Conservation (phyloP, 2,888 invertebrate genomes). For the Thumatha senex region DNA sequence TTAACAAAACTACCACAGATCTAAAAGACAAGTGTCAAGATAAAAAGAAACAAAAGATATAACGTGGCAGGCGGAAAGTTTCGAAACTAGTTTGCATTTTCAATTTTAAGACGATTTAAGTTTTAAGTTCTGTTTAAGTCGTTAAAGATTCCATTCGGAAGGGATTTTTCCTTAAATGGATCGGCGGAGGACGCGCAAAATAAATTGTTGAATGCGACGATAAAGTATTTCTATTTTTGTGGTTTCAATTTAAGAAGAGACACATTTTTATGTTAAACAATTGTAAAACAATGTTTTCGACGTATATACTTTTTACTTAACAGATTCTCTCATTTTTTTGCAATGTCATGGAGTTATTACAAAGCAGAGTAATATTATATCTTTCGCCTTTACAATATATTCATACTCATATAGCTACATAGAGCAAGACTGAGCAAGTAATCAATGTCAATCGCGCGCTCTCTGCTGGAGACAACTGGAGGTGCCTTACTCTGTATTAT, state of each 20-base stretch:
- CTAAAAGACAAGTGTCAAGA: constrained; percentile 13
- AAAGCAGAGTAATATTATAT: too few species aligned
- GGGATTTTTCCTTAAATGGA: constrained; percentile 59
- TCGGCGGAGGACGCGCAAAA: constrained; percentile 25
- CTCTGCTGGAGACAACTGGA: too few species aligned
- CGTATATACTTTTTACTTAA: too few species aligned
- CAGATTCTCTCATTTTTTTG: too few species aligned
- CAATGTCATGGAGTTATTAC: too few species aligned
- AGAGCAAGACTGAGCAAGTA: too few species aligned
- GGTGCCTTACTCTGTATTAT: too few species aligned
- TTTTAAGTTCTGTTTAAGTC: constrained; percentile 66
- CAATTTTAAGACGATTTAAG: constrained; percentile 77
- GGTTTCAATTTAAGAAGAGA: not conserved
- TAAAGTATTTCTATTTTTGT: not conserved
- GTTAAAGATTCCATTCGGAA: constrained; percentile 60
- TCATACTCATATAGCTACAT: too few species aligned
- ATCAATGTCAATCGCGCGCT: too few species aligned
- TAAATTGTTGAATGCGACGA: constrained; percentile 16
- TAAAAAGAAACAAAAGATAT: constrained; percentile 48
- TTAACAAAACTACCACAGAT: constrained; percentile 16
- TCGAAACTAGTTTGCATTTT: constrained; percentile 72
- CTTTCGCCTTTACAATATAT: too few species aligned
- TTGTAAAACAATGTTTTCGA: not conserved
- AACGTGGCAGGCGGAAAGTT: constrained; percentile 46
- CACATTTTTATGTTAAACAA: not conserved